Evolutionary conservation across 2,113 vertebrate species (phyloP).

Genomic region (Rhinopomastus cyanomelas): DNA sequence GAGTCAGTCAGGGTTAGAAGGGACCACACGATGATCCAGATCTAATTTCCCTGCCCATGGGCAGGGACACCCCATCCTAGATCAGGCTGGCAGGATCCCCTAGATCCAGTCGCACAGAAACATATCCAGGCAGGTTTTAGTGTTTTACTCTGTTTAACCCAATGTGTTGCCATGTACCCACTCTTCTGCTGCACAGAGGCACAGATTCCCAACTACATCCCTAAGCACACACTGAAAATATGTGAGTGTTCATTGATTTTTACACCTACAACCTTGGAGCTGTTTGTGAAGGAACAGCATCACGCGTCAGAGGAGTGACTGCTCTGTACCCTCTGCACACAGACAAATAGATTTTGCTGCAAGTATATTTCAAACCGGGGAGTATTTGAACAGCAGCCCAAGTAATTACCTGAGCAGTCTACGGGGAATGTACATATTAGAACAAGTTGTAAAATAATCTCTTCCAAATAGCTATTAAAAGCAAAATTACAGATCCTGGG

Average conservation of each 20-base stretch:
- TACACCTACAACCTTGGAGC: neutral
- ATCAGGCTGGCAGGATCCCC: no score
- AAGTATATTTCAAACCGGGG: slow-evolving; percentile 33
- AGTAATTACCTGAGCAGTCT: slow-evolving; percentile 60
- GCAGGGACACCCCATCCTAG: no score
- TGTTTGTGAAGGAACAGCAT: slow-evolving; percentile 1
- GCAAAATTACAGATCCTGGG: slow-evolving; percentile 45
- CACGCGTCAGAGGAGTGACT: neutral
- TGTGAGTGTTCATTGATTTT: neutral
- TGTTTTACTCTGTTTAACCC: neutral
- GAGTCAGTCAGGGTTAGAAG: no score
- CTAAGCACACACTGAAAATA: neutral
- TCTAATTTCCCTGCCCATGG: no score
- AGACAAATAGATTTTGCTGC: slow-evolving; percentile 39
- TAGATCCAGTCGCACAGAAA: no score
- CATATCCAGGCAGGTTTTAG: no score
- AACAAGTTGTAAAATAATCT: slow-evolving; percentile 62
- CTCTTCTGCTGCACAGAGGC: neutral
- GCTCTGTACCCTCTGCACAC: neutral
- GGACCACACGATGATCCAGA: no score
- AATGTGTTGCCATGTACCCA: neutral
- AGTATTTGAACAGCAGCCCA: slow-evolving; percentile 48
- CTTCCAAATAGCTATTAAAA: slow-evolving; percentile 62
- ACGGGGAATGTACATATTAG: slow-evolving; percentile 45
- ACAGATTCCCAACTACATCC: neutral